Percentiles rank a stretch among this genome's conserved stretches.
Evolutionary conservation across 2,113 vertebrate genomes (phyloP).

Genomic region (Nesoenas mayeri): DNA sequence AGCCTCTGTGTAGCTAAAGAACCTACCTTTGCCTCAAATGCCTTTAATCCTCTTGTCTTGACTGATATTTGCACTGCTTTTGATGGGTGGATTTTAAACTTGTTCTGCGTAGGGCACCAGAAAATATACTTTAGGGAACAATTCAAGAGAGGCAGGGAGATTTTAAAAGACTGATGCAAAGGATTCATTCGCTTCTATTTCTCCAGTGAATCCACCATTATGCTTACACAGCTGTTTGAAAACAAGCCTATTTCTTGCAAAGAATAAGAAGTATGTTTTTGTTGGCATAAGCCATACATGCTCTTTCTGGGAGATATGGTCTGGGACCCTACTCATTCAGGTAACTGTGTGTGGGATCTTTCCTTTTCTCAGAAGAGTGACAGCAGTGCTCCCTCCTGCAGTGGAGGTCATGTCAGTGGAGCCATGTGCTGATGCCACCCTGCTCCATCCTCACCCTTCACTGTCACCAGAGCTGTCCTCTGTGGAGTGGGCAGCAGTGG

Average conservation of each 20-base stretch:
- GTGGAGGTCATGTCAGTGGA: neutral
- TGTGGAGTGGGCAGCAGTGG: neutral
- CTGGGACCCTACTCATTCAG: neutral
- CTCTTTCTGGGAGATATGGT: neutral
- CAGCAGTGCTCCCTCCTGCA: neutral
- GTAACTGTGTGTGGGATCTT: neutral
- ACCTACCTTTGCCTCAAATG: neutral
- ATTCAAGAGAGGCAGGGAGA: neutral
- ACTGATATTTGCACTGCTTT: neutral
- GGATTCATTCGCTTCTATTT: neutral
- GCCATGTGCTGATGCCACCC: rapidly evolving
- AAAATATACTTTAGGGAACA: neutral
- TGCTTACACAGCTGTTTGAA: neutral
- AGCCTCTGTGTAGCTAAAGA: neutral
- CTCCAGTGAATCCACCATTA: neutral
- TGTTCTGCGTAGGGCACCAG: neutral
- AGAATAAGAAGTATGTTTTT: neutral
- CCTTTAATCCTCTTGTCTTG: neutral
- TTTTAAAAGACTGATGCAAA: neutral
- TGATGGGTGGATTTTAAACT: neutral
- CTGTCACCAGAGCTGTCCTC: neutral
- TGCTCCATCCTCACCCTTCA: neutral
- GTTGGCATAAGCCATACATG: neutral
- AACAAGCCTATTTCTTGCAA: neutral
- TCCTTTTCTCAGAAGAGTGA: neutral